Percentiles rank a stretch among this genome's conserved stretches.
Evolutionary conservation across 1,140 invertebrate genomes (phyloP).

Genomic region (Cataglyphis hispanica): DNA sequence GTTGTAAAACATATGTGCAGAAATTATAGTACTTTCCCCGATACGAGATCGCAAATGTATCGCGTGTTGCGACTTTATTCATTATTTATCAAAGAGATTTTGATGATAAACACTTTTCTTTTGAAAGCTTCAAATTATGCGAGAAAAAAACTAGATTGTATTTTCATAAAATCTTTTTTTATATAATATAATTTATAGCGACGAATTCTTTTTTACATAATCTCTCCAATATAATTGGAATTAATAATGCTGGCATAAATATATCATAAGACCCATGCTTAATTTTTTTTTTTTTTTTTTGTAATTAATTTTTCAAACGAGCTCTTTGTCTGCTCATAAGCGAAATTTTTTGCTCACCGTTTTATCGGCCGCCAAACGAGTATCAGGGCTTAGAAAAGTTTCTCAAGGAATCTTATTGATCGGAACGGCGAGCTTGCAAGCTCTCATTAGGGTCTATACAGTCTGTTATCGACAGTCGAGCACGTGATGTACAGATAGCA

Average conservation of each 20-base stretch:
- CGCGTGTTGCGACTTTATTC: neutral
- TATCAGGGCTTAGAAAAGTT: slow-evolving; percentile 13
- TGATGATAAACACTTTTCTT: neutral
- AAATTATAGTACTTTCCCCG: neutral
- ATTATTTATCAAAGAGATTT: neutral
- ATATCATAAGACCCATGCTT: neutral
- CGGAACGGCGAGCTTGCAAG: slow-evolving; percentile 20
- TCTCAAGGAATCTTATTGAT: neutral
- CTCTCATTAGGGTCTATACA: neutral
- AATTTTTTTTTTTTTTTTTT: neutral
- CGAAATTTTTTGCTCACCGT: neutral
- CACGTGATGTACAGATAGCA: neutral
- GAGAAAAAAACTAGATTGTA: neutral
- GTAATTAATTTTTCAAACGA: neutral
- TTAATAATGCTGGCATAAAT: neutral
- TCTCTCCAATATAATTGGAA: neutral
- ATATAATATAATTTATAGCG: neutral
- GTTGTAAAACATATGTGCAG: neutral
- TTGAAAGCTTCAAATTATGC: neutral
- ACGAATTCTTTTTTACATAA: neutral
- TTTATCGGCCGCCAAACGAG: slow-evolving; percentile 19
- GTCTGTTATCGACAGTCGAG: slow-evolving; percentile 20
- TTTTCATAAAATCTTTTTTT: neutral
- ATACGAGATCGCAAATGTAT: neutral
- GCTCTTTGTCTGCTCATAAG: slow-evolving; percentile 10